Percentiles rank a stretch among this genome's conserved stretches.
Conservation (phyloP, 2,888 invertebrate genomes). For the Agrotis exclamationis region DNA sequence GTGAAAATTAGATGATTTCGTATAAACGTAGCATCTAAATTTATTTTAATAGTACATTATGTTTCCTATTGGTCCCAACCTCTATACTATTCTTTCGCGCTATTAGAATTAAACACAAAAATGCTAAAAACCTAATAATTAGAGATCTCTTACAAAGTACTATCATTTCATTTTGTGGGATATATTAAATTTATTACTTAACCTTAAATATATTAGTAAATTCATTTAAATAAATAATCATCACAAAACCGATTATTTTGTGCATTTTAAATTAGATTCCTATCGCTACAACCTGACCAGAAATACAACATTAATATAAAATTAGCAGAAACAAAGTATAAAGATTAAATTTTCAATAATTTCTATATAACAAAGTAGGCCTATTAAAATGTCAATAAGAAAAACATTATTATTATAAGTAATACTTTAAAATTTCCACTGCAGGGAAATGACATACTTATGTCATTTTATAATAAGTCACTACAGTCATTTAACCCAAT, state of each 20-base stretch:
- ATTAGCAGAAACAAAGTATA: conserved; percentile 23
- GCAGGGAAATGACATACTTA: conserved; percentile 39
- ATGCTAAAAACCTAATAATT: conserved; percentile 30
- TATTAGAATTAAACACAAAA: conserved; percentile 16
- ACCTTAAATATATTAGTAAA: conserved; percentile 43
- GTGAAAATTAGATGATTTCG: neutral
- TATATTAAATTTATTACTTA: conserved; percentile 38
- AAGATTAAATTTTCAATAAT: conserved; percentile 39
- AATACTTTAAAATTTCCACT: conserved; percentile 54
- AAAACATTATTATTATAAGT: conserved; percentile 25
- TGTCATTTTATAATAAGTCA: conserved; percentile 12
- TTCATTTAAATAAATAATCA: conserved; percentile 49
- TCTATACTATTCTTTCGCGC: conserved; percentile 28
- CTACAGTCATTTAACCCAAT: neutral
- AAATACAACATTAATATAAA: conserved; percentile 47
- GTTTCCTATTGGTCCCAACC: conserved; percentile 57
- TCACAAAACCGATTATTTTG: conserved; percentile 57
- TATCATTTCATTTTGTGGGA: conserved; percentile 41
- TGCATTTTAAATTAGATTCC: conserved; percentile 45
- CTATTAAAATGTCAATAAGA: conserved; percentile 36
- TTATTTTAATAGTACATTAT: conserved; percentile 28
- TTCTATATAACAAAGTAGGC: conserved; percentile 31
- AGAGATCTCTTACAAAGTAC: conserved; percentile 59
- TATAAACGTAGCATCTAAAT: conserved; percentile 10
- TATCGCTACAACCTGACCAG: conserved; percentile 47